Conservation (phyloP, 2,888 invertebrate genomes). For the Hirtodrosophila cameraria region DNA sequence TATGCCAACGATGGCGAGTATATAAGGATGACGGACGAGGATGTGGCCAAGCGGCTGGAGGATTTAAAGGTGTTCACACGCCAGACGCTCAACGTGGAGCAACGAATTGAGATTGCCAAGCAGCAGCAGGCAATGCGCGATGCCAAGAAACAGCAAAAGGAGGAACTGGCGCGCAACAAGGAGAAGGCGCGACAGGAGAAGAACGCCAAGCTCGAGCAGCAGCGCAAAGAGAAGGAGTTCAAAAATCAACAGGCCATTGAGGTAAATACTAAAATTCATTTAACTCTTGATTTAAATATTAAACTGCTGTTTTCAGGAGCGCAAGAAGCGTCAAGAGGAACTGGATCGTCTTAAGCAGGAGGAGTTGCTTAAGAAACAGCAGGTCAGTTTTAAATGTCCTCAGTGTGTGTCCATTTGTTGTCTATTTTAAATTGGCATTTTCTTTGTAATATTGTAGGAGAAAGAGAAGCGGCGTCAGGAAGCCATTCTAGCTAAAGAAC, state of each 20-base stretch:
- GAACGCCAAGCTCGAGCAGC: slow-evolving; percentile 92
- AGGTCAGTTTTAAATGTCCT: slow-evolving; percentile 86
- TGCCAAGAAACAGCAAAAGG: slow-evolving; percentile 90
- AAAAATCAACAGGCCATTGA: slow-evolving; percentile 94
- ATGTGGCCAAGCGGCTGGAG: slow-evolving; percentile 90
- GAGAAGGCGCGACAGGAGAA: slow-evolving; percentile 87
- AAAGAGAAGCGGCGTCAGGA: slow-evolving; percentile 95
- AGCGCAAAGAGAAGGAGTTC: slow-evolving; percentile 91
- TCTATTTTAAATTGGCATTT: slow-evolving; percentile 55
- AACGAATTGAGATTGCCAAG: slow-evolving; percentile 90
- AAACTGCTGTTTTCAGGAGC: slow-evolving; percentile 88
- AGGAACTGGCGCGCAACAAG: slow-evolving; percentile 86
- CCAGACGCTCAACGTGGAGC: slow-evolving; percentile 89
- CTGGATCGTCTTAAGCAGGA: slow-evolving; percentile 92
- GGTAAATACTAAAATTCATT: slow-evolving; percentile 87
- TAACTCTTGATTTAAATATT: too few relatives aligned
- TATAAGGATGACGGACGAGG: slow-evolving; percentile 91
- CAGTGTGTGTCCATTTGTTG: slow-evolving; percentile 6
- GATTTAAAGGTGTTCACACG: slow-evolving; percentile 88
- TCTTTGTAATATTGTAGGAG: slow-evolving; percentile 88
- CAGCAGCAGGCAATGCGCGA: slow-evolving; percentile 90
- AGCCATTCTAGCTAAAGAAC: slow-evolving; percentile 94
- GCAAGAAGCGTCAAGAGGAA: slow-evolving; percentile 93
- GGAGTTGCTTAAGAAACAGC: slow-evolving; percentile 93
- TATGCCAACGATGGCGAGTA: slow-evolving; percentile 89